phyloP scores from a whole-genome alignment of 23 tunicate species.

The Trididemnum miniatum region DNA sequence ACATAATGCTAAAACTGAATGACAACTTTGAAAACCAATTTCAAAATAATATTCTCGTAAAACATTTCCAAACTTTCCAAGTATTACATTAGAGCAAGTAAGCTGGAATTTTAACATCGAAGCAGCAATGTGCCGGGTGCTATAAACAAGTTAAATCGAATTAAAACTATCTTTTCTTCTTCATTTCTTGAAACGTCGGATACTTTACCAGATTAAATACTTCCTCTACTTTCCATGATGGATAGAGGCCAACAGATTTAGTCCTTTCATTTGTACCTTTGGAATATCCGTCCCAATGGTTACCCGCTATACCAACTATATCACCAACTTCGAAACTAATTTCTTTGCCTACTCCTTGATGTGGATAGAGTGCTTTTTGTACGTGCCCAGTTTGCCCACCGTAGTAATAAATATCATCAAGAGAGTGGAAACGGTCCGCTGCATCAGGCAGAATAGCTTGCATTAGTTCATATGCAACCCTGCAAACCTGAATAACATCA shows the following conservation, averaged over 20 bases:
- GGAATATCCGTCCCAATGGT: conserved; percentile 95
- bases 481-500: conserved; percentile 94
- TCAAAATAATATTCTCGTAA: too few species aligned
- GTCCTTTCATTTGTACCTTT: conserved; percentile 71
- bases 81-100: too few species aligned
- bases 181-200: conserved; percentile 49
- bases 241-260: conserved; percentile 58
- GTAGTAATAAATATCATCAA: conserved; percentile 89
- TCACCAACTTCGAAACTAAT: conserved; percentile 75
- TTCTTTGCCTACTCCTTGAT: conserved; percentile 32
- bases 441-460: conserved; percentile 86
- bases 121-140: too few species aligned
- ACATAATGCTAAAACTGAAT: too few species aligned
- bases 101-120: too few species aligned
- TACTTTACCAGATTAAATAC: conserved; percentile 40
- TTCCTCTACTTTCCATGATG: conserved; percentile 78
- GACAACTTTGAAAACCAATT: too few species aligned
- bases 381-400: conserved; percentile 85
- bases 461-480: conserved; percentile 89
- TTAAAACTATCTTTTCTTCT: neutral
- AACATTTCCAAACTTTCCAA: too few species aligned
- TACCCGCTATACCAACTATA: conserved; percentile 71
- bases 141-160: too few species aligned
- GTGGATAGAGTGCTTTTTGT: conserved; percentile 49
- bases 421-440: conserved; percentile 47